Evolutionary conservation across 1,140 invertebrate genomes (phyloP).

Genomic region (Eupristina koningsbergeri): DNA sequence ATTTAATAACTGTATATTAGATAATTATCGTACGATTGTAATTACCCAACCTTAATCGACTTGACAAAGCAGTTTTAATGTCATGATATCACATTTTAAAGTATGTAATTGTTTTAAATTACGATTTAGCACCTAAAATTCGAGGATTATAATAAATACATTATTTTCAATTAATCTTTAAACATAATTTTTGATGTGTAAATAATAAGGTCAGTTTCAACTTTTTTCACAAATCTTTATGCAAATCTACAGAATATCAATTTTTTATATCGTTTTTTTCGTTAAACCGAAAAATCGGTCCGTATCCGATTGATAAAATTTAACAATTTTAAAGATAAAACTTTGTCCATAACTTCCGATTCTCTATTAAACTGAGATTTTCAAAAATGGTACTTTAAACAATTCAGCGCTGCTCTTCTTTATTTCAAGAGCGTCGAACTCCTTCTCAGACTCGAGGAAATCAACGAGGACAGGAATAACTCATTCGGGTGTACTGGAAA

Average conservation of each 20-base stretch:
- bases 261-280: too few species aligned
- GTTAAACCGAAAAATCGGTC: too few species aligned
- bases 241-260: too few species aligned
- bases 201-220: too few species aligned
- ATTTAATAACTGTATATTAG: slow-evolving; percentile 2
- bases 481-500: background rate
- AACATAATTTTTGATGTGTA: background rate
- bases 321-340: too few species aligned
- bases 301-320: too few species aligned
- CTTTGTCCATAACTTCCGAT: too few species aligned
- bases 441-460: background rate
- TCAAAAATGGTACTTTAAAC: too few species aligned
- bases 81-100: background rate
- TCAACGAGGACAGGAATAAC: background rate
- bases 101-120: background rate
- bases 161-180: background rate
- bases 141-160: background rate
- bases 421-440: background rate
- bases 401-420: too few species aligned
- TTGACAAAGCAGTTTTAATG: background rate
- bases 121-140: too few species aligned
- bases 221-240: too few species aligned
- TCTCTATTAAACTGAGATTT: too few species aligned
- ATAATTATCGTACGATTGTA: slow-evolving; percentile 24
- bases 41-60: background rate